Conservation (phyloP, 2,113 vertebrate species). For the Isurus oxyrinchus region DNA sequence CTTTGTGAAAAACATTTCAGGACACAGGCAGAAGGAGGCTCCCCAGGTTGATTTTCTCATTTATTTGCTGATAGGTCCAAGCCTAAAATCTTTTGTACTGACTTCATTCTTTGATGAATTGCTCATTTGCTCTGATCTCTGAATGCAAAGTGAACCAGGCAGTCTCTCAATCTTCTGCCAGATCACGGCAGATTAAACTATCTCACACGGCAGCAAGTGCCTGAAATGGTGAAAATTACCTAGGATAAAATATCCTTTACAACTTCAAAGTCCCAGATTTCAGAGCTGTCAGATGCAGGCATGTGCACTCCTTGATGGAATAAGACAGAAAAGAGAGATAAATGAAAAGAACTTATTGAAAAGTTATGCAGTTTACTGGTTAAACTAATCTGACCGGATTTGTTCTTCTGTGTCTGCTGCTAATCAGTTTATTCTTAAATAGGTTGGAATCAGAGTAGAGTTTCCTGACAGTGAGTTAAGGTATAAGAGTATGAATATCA, state of each 20-base stretch:
- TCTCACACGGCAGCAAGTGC: slow-evolving; percentile 41
- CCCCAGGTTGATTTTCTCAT: neutral
- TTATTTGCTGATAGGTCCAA: slow-evolving; percentile 64
- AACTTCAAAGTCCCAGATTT: slow-evolving; percentile 79
- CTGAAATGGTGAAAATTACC: slow-evolving; percentile 75
- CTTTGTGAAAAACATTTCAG: neutral
- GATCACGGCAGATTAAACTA: slow-evolving; percentile 56
- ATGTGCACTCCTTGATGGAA: slow-evolving; percentile 60
- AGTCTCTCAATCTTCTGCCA: slow-evolving; percentile 58
- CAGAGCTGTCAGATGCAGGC: slow-evolving; percentile 61
- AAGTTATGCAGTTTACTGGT: slow-evolving; percentile 38
- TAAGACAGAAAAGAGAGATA: slow-evolving; percentile 66
- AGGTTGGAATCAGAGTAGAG: neutral
- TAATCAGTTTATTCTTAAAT: slow-evolving; percentile 9
- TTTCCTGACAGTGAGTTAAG: neutral
- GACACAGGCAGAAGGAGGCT: neutral
- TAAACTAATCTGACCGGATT: slow-evolving; percentile 3
- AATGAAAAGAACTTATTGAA: slow-evolving; percentile 48
- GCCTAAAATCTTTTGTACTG: slow-evolving; percentile 76
- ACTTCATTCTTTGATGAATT: slow-evolving; percentile 65
- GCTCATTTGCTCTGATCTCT: slow-evolving; percentile 89
- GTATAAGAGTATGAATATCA: neutral
- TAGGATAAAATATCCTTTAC: slow-evolving; percentile 66
- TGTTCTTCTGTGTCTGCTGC: neutral
- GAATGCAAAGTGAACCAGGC: slow-evolving; percentile 74